These are phyloP conservation scores for Drosophila infuscata DNA, from an alignment of 2,888 invertebrate genomes.

Conservation along the genomic window DNA sequence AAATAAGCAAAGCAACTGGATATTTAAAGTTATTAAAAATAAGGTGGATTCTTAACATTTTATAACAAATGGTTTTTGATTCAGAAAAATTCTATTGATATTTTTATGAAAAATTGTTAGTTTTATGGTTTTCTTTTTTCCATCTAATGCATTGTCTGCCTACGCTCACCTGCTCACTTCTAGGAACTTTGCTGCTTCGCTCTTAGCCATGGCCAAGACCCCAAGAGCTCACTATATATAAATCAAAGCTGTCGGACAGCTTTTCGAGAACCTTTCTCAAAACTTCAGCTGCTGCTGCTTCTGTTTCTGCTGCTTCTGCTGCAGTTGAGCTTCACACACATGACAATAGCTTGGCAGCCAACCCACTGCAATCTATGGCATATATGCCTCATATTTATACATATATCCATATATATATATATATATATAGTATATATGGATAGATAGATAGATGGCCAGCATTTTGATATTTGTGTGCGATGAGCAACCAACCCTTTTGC, in stretches of 20 bases:
- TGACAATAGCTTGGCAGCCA: constrained; percentile 57
- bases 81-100: constrained; percentile 13
- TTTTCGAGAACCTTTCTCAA: constrained; percentile 61
- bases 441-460: constrained; percentile 50
- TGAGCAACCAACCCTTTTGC: constrained; percentile 76
- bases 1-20: neutral
- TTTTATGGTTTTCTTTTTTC: constrained; percentile 19
- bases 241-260: constrained; percentile 63
- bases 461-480: constrained; percentile 60
- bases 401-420: constrained; percentile 13
- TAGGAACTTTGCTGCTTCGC: constrained; percentile 8
- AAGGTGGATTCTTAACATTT: constrained; percentile 1
- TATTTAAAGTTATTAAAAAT: neutral
- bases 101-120: constrained; percentile 24
- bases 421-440: constrained; percentile 20
- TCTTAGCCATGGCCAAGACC: constrained; percentile 23
- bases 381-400: constrained; percentile 20
- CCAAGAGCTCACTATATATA: constrained; percentile 57
- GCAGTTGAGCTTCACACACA: constrained; percentile 39
- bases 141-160: constrained; percentile 33
- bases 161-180: constrained; percentile 43
- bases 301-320: constrained; percentile 44
- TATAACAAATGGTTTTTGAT: constrained; percentile 21
- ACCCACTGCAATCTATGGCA: constrained; percentile 48
- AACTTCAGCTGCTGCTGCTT: constrained; percentile 59